Evolutionary conservation across 2,888 invertebrate genomes (phyloP), one percentile per base, ranked within the genome.

Genomic region (Diploptera punctata): DNA sequence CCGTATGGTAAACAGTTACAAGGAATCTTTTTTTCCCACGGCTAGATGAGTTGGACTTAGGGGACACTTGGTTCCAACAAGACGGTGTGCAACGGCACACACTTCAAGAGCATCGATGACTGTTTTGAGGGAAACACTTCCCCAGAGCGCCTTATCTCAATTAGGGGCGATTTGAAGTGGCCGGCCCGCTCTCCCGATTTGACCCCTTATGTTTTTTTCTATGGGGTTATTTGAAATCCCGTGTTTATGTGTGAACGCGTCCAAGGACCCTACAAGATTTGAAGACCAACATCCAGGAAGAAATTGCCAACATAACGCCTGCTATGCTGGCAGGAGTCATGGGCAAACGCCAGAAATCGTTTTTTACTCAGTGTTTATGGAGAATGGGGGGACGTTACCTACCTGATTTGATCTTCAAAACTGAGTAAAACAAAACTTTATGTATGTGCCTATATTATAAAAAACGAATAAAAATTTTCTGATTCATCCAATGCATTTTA

Each of bases 401-500:
- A 72, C 68, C 54, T 62, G 70, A 67, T 54, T 31, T 71, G 31
- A 21, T 71, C 24, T 67, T 73, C 31, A 70, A 67, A 65, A 73
- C 70, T 76, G 87, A 86, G 87, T 89, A 75, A 76, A 79, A 78
- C 74, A 68, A 61, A 61, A 71, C 72, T 60, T 69, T 57, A 57
- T 1, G n/a, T 60, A 57, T 44, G 47, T 44, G 13, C 47, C 70
- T 47, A 70, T 31, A 61, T 57, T 61, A 70, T 26, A 26, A 62
- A 76, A 65, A 73, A 57, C 13, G 61, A 47, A 67, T 13, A 70
- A 18, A 26, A 44, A 16, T 47, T 10, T n/a, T n/a, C n/a, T 61
- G 62, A 29, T 47, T 26, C 61, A 29, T 70, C 29, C 13, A 62
- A 2, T 3, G 49, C 7, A 49, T 67, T 67, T 47, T 67, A 49